Evolutionary conservation across 53 echinoderm and acorn worm species (phyloP).

Genomic region (Stichopus horrens): DNA sequence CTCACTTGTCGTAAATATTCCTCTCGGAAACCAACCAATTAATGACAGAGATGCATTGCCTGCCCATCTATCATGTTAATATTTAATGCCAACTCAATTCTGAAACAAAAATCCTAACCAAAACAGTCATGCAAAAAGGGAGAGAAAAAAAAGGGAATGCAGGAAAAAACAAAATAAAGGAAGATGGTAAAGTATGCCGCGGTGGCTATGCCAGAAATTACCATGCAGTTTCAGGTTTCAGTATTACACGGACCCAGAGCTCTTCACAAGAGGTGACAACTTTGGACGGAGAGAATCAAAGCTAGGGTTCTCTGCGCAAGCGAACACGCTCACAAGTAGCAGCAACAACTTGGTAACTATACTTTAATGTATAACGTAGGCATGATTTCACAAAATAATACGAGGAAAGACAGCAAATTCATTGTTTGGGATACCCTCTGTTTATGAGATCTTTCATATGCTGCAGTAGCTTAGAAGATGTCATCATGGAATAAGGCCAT

Average conservation of each 20-base stretch:
- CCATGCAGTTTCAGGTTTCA: neutral
- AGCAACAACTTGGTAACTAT: too few species aligned
- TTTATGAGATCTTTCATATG: too few species aligned
- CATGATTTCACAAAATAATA: too few species aligned
- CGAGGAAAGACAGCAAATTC: too few species aligned
- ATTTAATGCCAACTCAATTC: constrained; percentile 25
- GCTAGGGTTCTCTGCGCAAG: too few species aligned
- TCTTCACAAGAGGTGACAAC: neutral
- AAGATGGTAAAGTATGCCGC: neutral
- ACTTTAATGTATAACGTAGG: too few species aligned
- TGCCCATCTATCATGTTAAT: constrained; percentile 26
- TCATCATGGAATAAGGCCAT: too few species aligned
- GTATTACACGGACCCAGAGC: neutral
- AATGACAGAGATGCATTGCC: constrained; percentile 22
- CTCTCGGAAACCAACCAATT: constrained; percentile 2
- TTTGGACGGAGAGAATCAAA: neutral
- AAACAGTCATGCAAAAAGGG: neutral
- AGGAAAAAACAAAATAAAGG: neutral
- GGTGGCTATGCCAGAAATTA: too few species aligned
- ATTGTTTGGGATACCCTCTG: too few species aligned
- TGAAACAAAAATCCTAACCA: neutral
- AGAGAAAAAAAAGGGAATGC: neutral
- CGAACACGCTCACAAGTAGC: too few species aligned
- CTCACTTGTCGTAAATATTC: constrained; percentile 6
- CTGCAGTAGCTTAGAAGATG: too few species aligned